A percentile compares a stretch with the other conserved stretches of the same genome.
Evolutionary conservation across 2,888 invertebrate genomes (phyloP).

Genomic region (Meiosimyza platycephala): DNA sequence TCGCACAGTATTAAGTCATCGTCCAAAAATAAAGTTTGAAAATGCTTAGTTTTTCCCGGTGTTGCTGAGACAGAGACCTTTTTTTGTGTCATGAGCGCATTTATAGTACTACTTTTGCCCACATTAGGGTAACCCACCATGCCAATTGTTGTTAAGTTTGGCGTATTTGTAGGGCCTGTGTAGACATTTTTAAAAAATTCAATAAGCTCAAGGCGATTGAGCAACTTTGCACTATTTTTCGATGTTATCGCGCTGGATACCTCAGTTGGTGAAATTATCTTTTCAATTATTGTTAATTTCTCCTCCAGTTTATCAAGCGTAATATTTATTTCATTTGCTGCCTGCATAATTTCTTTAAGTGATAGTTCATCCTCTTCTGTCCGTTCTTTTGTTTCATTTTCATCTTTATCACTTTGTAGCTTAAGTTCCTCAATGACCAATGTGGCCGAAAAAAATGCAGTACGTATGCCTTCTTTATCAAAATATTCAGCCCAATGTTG

Average conservation of each 20-base stretch:
- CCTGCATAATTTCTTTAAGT: constrained; percentile 68
- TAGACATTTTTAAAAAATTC: constrained; percentile 76
- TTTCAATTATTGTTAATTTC: constrained; percentile 71
- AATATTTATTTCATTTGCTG: constrained; percentile 69
- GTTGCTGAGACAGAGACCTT: constrained; percentile 96
- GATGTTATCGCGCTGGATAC: constrained; percentile 55
- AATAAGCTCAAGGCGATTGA: constrained; percentile 78
- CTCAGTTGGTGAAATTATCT: constrained; percentile 64
- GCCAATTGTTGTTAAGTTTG: constrained; percentile 82
- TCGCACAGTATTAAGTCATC: constrained; percentile 88
- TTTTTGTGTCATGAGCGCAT: constrained; percentile 86
- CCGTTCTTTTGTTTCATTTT: constrained; percentile 14
- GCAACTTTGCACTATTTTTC: constrained; percentile 61
- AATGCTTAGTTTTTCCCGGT: constrained; percentile 98
- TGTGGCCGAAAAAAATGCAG: constrained; percentile 93
- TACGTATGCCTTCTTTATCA: constrained; percentile 74
- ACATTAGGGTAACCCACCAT: constrained; percentile 99
- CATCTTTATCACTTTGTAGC: constrained; percentile 44
- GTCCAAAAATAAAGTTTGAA: constrained; percentile 88
- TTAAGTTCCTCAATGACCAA: constrained; percentile 70
- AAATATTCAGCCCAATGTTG: constrained; percentile 89
- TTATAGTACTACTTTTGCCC: constrained; percentile 99
- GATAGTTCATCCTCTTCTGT: constrained; percentile 40
- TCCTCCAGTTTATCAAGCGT: constrained; percentile 71
- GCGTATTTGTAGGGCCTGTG: constrained; percentile 66